These are phyloP conservation scores for Aphelocoma coerulescens DNA, from an alignment of 2,113 vertebrate genomes.

Conservation along the genomic window DNA sequence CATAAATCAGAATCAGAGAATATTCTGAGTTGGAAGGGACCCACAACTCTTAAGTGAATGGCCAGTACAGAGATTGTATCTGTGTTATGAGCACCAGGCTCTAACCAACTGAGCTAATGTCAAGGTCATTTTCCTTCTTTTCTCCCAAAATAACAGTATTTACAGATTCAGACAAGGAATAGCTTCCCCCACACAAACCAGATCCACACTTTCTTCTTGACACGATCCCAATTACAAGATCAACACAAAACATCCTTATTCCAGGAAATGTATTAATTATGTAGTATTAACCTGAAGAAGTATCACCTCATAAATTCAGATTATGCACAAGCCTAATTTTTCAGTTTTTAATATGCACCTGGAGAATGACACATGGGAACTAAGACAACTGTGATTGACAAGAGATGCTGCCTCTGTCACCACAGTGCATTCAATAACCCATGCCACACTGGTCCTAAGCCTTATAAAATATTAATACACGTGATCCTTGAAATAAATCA, in stretches of 20 bases:
- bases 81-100: neutral
- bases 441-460: neutral
- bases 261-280: neutral
- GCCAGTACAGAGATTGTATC: neutral
- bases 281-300: neutral
- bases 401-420: conserved; percentile 19
- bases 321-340: conserved; percentile 22
- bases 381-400: conserved; percentile 16
- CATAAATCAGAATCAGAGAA: neutral
- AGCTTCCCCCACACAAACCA: neutral
- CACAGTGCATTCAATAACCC: conserved; percentile 19
- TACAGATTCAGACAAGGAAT: neutral
- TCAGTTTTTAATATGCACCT: conserved; percentile 22
- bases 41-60: neutral
- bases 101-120: neutral
- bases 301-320: neutral
- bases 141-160: neutral
- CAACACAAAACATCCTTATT: neutral
- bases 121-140: neutral
- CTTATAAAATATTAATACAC: conserved; percentile 36
- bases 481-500: conserved; percentile 16
- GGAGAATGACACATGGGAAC: neutral
- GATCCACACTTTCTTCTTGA: neutral
- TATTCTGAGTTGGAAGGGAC: neutral
- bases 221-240: neutral